Conservation (phyloP, 2,888 invertebrate genomes). For the Conomelus anceps region DNA sequence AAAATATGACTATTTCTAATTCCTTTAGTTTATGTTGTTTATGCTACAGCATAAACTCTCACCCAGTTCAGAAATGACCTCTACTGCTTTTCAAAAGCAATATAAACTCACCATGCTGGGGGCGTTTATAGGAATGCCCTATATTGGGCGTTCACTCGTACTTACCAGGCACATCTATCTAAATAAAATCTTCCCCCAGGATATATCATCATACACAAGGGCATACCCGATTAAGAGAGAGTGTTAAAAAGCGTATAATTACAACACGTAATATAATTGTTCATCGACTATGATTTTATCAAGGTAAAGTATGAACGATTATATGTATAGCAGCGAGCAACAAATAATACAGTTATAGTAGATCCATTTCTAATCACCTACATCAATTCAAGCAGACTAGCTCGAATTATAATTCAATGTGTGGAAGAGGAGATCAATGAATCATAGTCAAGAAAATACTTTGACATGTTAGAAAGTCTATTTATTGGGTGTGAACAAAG, state of each 20-base stretch:
- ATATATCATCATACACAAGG: background rate
- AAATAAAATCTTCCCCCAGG: background rate
- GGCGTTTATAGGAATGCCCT: background rate
- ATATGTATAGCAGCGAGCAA: background rate
- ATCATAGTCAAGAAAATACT: background rate
- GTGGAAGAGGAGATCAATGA: background rate
- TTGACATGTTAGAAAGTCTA: background rate
- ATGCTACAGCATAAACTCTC: background rate
- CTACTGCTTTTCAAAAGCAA: too few species aligned
- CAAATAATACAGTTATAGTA: background rate
- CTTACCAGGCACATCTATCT: background rate
- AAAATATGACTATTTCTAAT: background rate
- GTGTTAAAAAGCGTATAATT: background rate
- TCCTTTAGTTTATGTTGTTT: background rate
- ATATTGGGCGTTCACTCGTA: background rate
- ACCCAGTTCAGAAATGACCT: background rate
- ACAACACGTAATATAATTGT: background rate
- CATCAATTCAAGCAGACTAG: background rate
- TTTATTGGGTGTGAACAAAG: background rate
- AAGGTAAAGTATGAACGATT: background rate
- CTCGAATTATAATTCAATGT: background rate
- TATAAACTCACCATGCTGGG: background rate
- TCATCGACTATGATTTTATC: background rate
- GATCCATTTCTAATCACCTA: background rate
- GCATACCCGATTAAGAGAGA: background rate